Evolutionary conservation across 1,140 invertebrate species (phyloP), one percentile per base, ranked within the genome.

Genomic region (Elymnias hypermnestra): DNA sequence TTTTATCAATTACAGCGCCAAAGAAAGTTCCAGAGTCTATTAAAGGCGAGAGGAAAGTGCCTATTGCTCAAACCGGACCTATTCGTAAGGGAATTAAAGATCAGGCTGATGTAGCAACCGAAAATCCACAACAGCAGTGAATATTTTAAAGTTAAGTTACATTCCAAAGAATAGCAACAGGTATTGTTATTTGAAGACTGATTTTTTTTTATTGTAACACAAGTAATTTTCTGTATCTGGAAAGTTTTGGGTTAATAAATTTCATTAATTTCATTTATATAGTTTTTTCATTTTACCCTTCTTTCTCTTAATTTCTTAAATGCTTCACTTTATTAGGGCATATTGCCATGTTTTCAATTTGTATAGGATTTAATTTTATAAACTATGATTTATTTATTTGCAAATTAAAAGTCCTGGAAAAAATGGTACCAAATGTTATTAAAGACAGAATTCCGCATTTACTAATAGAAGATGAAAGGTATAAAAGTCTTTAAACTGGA

Each of bases 141-240:
- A 29, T 43, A 8, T 18, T 18, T 5, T 23, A 23, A 5, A 21
- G n/a, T 52, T 39, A 39, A 31, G 12, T 12, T 40, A 33, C 12
- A 50, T 57, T 62, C 54, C 51, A 45, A 48, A 55, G 44, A 47
- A 5, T 45, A 47, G 56, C 46, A 53, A 36, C 19, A 3, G 6
- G 6, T 21, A 4, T 21, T 21, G 50, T 56, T 57, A 54, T 51
- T 36, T 36, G 8, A 15, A 54, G 53, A 60, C 60, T 63, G 63
- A 56, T 39, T 46, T 56, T 28, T 58, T 52, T 47, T 36, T 54
- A 21, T 4, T 21, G 19, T 21, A 3, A 21, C 6, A 6, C 6
- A 4, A 21, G 3, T 21, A 21, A 21, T 21, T 21, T 21, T 4
- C 19, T 22, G 21, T 22, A 22, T 33, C 21, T 37, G 33, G 46